Conservation (phyloP, 2,888 invertebrate species). For the Lasioglossum oenotherae region DNA sequence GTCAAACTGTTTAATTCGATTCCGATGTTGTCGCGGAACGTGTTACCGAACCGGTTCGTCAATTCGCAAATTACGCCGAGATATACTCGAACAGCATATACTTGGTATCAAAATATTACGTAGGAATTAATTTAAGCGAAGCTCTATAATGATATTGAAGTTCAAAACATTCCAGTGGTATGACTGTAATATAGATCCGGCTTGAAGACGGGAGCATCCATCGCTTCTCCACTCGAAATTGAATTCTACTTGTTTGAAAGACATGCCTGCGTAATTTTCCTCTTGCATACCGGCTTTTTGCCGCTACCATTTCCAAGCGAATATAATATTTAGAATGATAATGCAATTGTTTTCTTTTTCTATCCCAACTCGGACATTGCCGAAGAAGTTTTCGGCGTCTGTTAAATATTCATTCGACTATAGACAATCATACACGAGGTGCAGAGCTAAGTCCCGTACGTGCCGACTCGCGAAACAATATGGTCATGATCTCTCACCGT, state of each 20-base stretch:
- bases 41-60: neutral
- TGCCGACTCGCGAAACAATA: conserved; percentile 16
- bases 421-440: conserved; percentile 1
- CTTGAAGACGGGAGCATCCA: neutral
- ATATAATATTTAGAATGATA: neutral
- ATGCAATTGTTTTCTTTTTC: neutral
- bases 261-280: neutral
- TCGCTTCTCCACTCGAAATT: neutral
- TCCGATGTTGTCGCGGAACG: neutral
- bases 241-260: neutral
- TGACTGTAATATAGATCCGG: neutral
- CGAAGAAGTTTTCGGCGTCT: neutral
- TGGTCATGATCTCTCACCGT: conserved; percentile 6
- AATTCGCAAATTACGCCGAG: neutral
- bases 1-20: neutral
- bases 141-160: neutral
- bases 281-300: neutral
- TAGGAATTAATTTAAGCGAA: neutral
- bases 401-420: conserved; percentile 2
- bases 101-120: neutral
- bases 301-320: neutral
- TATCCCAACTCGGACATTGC: neutral
- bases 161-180: neutral
- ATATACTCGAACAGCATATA: neutral
- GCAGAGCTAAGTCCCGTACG: neutral